A percentile compares a stretch with the other conserved stretches of the same genome.
These are phyloP conservation scores for Euschistus heros DNA, from an alignment of 1,140 invertebrate species.

Conservation along the genomic window DNA sequence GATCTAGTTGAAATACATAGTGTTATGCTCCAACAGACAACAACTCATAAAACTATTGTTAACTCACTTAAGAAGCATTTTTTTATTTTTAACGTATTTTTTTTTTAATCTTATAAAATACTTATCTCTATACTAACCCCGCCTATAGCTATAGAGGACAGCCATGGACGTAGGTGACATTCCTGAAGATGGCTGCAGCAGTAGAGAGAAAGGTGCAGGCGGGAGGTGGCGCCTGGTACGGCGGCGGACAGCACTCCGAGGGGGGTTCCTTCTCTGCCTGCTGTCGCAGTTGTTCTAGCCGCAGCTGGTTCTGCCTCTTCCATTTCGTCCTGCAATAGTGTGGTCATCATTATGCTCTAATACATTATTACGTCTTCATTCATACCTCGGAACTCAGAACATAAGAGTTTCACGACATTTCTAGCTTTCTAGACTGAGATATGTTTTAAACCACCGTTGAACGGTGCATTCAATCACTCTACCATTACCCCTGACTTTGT, in stretches of 20 bases:
- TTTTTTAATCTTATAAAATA: no score
- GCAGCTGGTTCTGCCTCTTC: constrained; percentile 83
- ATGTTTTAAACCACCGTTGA: no score
- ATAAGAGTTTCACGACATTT: neutral
- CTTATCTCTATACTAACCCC: no score
- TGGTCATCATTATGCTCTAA: neutral
- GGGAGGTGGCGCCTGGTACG: constrained; percentile 36
- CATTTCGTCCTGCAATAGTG: constrained; percentile 67
- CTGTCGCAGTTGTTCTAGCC: constrained; percentile 72
- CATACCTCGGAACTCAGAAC: neutral
- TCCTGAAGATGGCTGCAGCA: constrained; percentile 58
- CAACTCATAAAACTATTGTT: no score
- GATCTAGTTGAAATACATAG: no score
- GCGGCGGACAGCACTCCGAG: constrained; percentile 36
- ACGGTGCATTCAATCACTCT: no score
- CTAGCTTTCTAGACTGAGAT: neutral
- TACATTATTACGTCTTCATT: neutral
- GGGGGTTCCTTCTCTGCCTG: constrained; percentile 42
- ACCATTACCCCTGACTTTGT: no score
- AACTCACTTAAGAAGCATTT: no score
- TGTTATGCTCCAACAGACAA: no score
- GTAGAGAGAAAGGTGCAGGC: constrained; percentile 41
- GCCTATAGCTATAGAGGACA: constrained; percentile 45
- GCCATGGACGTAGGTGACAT: constrained; percentile 60
- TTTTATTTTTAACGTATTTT: no score